Percentiles rank a stretch among this genome's conserved stretches.
Evolutionary conservation across 2,113 vertebrate genomes (phyloP).

Genomic region (Megalops atlanticus): DNA sequence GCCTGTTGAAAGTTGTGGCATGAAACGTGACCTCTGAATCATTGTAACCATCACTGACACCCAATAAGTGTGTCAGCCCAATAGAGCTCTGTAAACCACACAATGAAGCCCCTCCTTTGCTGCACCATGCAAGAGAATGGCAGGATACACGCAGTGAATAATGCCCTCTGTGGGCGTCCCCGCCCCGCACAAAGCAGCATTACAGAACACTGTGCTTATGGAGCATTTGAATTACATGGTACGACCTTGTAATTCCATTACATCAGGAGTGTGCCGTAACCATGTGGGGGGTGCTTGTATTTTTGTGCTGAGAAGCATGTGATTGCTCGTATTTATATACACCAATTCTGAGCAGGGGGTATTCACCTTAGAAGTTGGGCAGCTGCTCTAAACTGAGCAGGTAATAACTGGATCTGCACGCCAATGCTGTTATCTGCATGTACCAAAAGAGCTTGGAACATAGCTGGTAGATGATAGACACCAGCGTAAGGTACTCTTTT

Average conservation of each 20-base stretch:
- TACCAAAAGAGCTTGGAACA: not conserved
- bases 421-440: not conserved
- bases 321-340: not conserved
- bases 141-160: not conserved
- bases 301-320: not conserved
- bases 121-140: not conserved
- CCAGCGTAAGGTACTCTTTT: not conserved
- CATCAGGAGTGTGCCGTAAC: not conserved
- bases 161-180: not conserved
- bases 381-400: not conserved
- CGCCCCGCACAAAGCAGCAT: not conserved
- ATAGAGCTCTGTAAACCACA: not conserved
- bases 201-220: no score
- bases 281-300: not conserved
- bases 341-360: not conserved
- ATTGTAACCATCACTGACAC: not conserved
- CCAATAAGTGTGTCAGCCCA: not conserved
- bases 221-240: not conserved
- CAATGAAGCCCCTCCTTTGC: not conserved
- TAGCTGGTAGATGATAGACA: not conserved
- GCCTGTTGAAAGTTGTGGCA: not conserved
- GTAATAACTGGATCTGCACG: not conserved
- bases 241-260: not conserved
- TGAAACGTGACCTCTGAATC: not conserved
- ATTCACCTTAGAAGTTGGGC: not conserved